A percentile compares a stretch with the other conserved stretches of the same genome.
Evolutionary conservation across 1,140 invertebrate genomes (phyloP).

Genomic region (Metaphire vulgaris): DNA sequence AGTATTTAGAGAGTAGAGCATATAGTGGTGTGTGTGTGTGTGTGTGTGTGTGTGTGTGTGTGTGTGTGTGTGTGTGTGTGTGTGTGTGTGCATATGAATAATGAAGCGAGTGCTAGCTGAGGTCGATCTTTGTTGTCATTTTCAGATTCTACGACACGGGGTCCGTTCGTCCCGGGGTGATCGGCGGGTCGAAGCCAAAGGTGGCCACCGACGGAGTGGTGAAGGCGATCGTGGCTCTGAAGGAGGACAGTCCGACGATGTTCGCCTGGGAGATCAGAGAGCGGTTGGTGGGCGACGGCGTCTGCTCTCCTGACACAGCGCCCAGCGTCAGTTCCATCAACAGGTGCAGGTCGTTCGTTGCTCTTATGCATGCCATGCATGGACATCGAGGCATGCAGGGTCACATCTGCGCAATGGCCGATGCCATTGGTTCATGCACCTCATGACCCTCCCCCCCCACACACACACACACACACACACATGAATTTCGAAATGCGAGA

Average conservation of each 20-base stretch:
- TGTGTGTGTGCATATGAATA: neutral
- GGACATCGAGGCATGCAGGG: too few relatives aligned
- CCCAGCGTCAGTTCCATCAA: slow-evolving; percentile 98
- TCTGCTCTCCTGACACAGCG: slow-evolving; percentile 97
- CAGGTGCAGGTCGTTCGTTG: too few relatives aligned
- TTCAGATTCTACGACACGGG: slow-evolving; percentile 49
- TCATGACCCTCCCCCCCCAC: too few relatives aligned
- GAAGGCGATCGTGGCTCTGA: neutral
- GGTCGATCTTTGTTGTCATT: slow-evolving; percentile 20
- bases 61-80: neutral
- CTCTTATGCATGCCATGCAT: too few relatives aligned
- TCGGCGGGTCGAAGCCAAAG: slow-evolving; percentile 76
- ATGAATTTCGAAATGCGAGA: too few relatives aligned
- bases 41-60: too few relatives aligned
- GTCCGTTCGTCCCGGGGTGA: slow-evolving; percentile 44
- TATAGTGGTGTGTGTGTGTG: too few relatives aligned
- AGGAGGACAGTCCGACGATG: slow-evolving; percentile 98
- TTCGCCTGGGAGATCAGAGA: slow-evolving; percentile 99
- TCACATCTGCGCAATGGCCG: too few relatives aligned
- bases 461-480: too few relatives aligned
- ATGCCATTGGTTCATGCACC: too few relatives aligned
- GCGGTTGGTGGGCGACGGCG: slow-evolving; percentile 86
- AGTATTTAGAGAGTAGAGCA: too few relatives aligned
- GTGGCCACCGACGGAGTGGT: slow-evolving; percentile 95
- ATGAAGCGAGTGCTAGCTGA: neutral